Evolutionary conservation across 1,140 invertebrate genomes (phyloP).

Genomic region (Cydia splendana): DNA sequence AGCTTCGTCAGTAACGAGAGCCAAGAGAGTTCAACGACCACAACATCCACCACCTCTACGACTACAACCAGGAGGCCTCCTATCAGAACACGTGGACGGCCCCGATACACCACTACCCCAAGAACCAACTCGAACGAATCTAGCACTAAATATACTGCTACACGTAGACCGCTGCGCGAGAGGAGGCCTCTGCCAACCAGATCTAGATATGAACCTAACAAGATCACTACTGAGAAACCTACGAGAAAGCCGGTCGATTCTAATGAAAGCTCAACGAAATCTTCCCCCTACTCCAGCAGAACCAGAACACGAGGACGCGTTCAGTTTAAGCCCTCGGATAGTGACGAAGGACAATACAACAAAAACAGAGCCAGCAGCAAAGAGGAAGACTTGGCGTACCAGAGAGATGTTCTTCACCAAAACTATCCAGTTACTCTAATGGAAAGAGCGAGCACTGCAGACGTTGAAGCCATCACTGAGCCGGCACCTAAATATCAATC

Average conservation of each 20-base stretch:
- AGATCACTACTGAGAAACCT: conserved; percentile 76
- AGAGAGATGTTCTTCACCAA: conserved; percentile 82
- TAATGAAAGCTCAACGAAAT: conserved; percentile 64
- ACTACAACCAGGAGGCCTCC: conserved; percentile 68
- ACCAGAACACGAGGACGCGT: conserved; percentile 68
- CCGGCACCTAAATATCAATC: conserved; percentile 54
- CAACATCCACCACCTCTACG: conserved; percentile 62
- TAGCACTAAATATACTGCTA: conserved; percentile 59
- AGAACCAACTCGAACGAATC: conserved; percentile 67
- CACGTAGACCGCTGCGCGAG: conserved; percentile 73
- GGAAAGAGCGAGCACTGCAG: conserved; percentile 72
- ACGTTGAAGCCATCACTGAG: conserved; percentile 74
- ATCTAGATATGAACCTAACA: conserved; percentile 69
- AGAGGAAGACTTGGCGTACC: conserved; percentile 79
- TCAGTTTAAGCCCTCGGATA: conserved; percentile 66
- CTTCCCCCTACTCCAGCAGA: conserved; percentile 42
- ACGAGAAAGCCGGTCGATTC: conserved; percentile 64
- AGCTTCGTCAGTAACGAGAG: conserved; percentile 48
- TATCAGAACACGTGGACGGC: conserved; percentile 67
- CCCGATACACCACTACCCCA: conserved; percentile 63
- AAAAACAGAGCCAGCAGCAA: conserved; percentile 62
- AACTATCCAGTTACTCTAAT: conserved; percentile 80
- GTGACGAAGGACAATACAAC: conserved; percentile 64
- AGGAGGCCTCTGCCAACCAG: conserved; percentile 68
- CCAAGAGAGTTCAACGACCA: conserved; percentile 51